Evolutionary conservation across 2,113 vertebrate species (phyloP).

Genomic region (Bungarus multicinctus): DNA sequence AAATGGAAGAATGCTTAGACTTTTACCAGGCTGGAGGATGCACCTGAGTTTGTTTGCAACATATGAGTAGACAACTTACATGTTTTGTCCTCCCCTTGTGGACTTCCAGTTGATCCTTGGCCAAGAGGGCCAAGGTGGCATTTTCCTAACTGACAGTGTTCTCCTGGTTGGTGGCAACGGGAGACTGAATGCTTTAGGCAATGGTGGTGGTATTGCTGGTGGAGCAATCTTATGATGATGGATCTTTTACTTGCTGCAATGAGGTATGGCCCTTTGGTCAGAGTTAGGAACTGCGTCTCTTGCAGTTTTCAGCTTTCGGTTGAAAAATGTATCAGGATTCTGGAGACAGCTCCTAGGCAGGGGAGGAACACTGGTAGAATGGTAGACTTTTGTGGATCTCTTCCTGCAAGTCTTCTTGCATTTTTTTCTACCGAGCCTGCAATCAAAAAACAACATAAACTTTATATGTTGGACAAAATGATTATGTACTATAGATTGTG

Average conservation of each 20-base stretch:
- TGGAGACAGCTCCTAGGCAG: not conserved
- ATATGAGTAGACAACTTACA: not conserved
- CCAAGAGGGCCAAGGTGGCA: not conserved
- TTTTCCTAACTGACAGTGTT: not conserved
- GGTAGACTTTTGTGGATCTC: not conserved
- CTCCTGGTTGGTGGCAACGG: not conserved
- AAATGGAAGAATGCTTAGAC: not conserved
- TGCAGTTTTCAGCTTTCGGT: not conserved
- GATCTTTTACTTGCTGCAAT: not conserved
- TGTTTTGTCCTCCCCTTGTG: not conserved
- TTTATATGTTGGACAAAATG: not conserved
- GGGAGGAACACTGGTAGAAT: not conserved
- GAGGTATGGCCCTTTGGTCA: not conserved
- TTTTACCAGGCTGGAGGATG: not conserved
- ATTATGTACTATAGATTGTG: not conserved
- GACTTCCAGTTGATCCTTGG: not conserved
- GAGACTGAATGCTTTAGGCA: not conserved
- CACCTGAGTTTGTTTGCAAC: not conserved
- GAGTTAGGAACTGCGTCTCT: not conserved
- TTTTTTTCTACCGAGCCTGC: not conserved
- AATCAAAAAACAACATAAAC: not conserved
- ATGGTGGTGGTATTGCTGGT: not conserved
- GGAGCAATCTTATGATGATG: not conserved
- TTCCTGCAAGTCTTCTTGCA: not conserved
- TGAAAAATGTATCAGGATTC: not conserved